Evolutionary conservation across 35 echinoderm and acorn worm genomes (phyloP), one percentile per base, ranked within the genome.

Genomic region (Heliocidaris erythrogramma): DNA sequence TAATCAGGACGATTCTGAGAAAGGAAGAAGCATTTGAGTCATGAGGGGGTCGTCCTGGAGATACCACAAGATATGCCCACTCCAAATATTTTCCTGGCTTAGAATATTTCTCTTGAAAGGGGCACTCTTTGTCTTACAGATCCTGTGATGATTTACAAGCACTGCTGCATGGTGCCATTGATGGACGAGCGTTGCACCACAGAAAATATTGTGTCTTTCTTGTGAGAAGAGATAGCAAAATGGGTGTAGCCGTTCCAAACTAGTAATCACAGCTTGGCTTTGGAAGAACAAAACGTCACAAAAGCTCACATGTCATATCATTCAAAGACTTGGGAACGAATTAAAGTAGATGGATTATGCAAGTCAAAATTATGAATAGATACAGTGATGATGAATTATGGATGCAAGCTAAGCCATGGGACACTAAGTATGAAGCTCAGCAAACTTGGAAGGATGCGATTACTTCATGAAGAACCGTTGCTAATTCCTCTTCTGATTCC

Each of bases 21-120:
- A 78, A 78, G 65, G 65, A 78, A 78, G 27, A n/a, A 78, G 21
- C n/a, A 78, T 7, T 27, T 78, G 65, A 78, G 65, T 78, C 65
- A 78, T 21, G 8, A 78, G 65, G 65, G 65, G 65, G 65, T 78
- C 65, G 14, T 78, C 65, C 65, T 27, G 8, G 65, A 78, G 65
- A 78, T 78, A 78, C 65, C 14, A n/a, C 65, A 78, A 42, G 65
- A 78, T 78, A 17, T 78, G n/a, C 65, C 27, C 27, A 78, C 18
- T 78, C 52, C 52, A 56, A 78, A 78, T 78, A 78, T 78, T 78
- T 78, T 78, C 65, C 65, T n/a, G 65, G 65, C 65, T 78, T 78
- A n/a, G 27, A 78, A 78, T 78, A n/a, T 78, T 78, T 78, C 65
- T 78, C 21, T 5, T 78, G 65, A 78, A 78, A 78, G 65, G 65